Evolutionary conservation across 2,797 vertebrate species (phyloP).

Genomic region (Tachyglossus aculeatus): DNA sequence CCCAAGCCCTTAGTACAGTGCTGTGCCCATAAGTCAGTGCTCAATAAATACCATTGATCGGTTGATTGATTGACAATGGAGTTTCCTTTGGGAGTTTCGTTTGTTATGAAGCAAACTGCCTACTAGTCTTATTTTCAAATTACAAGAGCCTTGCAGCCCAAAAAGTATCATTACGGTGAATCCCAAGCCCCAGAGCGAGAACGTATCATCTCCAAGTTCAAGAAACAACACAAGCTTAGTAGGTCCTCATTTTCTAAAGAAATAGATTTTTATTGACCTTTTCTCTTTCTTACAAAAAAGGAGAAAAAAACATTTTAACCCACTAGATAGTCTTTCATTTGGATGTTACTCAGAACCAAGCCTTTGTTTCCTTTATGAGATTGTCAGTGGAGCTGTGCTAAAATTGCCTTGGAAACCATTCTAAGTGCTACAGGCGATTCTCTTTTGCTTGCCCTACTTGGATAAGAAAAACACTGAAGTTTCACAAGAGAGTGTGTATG

Average conservation of each 20-base stretch:
- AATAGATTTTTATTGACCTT: conserved; percentile 69
- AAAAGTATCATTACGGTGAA: too few relatives aligned
- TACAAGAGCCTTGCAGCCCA: too few relatives aligned
- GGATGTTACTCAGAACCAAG: conserved; percentile 48
- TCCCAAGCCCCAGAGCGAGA: too few relatives aligned
- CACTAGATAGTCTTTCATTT: conserved; percentile 45
- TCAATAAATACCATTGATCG: too few relatives aligned
- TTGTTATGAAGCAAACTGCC: conserved; percentile 37
- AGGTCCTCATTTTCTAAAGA: conserved; percentile 66
- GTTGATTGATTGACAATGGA: too few relatives aligned
- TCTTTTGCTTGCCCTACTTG: conserved; percentile 52
- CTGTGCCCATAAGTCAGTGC: too few relatives aligned
- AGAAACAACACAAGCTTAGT: conserved; percentile 48
- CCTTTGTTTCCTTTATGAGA: conserved; percentile 34
- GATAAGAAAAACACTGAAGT: conserved; percentile 50
- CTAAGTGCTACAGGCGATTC: conserved; percentile 41
- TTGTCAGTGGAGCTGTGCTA: conserved; percentile 55
- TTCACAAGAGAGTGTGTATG: conserved; percentile 49
- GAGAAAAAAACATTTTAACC: conserved; percentile 55
- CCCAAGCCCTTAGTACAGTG: too few relatives aligned
- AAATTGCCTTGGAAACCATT: conserved; percentile 41
- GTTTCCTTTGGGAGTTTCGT: conserved; percentile 31
- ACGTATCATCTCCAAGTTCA: too few relatives aligned
- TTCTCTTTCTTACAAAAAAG: conserved; percentile 68
- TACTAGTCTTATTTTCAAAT: conserved; percentile 41